These are phyloP conservation scores for Cacatua alba DNA, from an alignment of 2,113 vertebrate species.

Conservation along the genomic window DNA sequence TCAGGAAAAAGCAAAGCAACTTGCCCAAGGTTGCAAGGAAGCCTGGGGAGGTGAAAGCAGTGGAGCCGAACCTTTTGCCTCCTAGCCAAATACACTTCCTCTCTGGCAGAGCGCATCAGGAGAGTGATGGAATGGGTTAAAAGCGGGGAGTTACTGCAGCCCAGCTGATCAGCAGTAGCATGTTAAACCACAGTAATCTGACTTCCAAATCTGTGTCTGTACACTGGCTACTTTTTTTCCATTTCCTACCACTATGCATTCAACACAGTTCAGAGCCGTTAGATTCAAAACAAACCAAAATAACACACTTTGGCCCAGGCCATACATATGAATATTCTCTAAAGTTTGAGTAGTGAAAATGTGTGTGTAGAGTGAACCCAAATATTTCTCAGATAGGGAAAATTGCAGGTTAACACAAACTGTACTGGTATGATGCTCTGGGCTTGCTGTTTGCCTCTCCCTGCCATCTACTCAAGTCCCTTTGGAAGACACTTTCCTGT, in stretches of 20 bases:
- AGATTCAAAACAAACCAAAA: neutral
- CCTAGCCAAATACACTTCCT: neutral
- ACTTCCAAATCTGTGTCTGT: neutral
- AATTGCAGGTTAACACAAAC: conserved; percentile 16
- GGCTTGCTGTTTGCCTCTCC: neutral
- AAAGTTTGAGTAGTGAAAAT: neutral
- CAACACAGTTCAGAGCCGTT: neutral
- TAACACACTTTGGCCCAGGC: neutral
- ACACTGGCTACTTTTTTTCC: neutral
- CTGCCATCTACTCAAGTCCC: neutral
- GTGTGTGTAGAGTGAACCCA: neutral
- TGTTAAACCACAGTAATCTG: neutral
- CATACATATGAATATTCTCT: conserved; percentile 14
- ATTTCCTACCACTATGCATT: neutral
- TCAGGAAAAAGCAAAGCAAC: neutral
- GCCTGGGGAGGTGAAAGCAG: neutral
- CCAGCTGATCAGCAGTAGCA: neutral
- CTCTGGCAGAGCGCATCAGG: neutral
- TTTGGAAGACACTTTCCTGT: neutral
- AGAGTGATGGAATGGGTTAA: neutral
- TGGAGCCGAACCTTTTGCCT: neutral
- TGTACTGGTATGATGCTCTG: neutral
- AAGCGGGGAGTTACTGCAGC: neutral
- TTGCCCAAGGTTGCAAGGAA: neutral
- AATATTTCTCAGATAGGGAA: conserved; percentile 7